These are phyloP conservation scores for Gallirallus australis DNA, from an alignment of 2,797 vertebrate genomes.

Conservation along the genomic window DNA sequence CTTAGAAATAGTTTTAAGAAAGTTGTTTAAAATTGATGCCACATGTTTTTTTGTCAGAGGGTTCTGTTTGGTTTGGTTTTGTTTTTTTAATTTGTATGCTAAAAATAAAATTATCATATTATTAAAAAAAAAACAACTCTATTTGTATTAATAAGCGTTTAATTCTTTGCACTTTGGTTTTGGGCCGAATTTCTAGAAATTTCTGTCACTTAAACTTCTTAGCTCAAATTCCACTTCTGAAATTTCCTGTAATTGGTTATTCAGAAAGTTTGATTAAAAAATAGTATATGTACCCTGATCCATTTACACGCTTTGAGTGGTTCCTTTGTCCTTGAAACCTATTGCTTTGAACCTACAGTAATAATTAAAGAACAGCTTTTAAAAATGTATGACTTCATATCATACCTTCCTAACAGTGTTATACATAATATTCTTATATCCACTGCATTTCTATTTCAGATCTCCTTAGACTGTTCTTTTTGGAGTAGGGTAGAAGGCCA, in stretches of 20 bases:
- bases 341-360: slow-evolving; percentile 66
- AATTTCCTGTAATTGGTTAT: slow-evolving; percentile 27
- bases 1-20: not conserved
- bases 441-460: slow-evolving; percentile 19
- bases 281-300: not conserved
- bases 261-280: slow-evolving; percentile 45
- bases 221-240: not conserved
- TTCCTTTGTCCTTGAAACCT: slow-evolving; percentile 67
- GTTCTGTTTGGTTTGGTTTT: not conserved
- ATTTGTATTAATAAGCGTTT: not conserved
- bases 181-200: not conserved
- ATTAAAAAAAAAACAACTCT: not conserved
- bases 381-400: slow-evolving; percentile 73
- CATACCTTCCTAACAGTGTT: slow-evolving; percentile 53
- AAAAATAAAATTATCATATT: not conserved
- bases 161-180: not conserved
- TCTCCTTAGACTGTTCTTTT: slow-evolving; percentile 47
- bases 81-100: not conserved
- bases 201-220: not conserved
- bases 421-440: slow-evolving; percentile 42
- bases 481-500: not conserved
- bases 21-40: not conserved
- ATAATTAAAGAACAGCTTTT: slow-evolving; percentile 75
- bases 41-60: not conserved
- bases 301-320: slow-evolving; percentile 37